Evolutionary conservation across 2,888 invertebrate species (phyloP), one percentile per base, ranked within the genome.

Genomic region (Plutella xylostella): DNA sequence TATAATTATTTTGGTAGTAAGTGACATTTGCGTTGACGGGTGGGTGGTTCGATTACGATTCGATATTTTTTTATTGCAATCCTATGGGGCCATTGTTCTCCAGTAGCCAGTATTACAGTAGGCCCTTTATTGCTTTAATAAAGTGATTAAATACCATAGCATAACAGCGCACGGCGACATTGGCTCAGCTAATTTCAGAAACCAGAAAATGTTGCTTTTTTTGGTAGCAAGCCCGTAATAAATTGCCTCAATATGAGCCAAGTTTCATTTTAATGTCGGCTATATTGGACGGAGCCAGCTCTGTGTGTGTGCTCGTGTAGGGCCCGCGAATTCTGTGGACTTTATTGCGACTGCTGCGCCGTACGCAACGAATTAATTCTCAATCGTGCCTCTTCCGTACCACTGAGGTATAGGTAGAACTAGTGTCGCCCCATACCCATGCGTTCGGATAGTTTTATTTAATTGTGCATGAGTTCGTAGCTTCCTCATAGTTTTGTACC

Each of bases 81-180:
- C 69, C 66, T 61, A 65, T 64, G 63, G 53, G 54, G 43, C 70
- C 66, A 75, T 75, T 75, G 74, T 75, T 70, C 58, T 56, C 54
- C 55, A 53, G 53, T 53, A 39, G 22, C 21, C 18, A 12, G 14
- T 15, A 12, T 31, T 20, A 11, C 39, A 2, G 17, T 43, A 35
- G 55, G 51, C 54, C 56, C 56, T 70, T 73, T 73, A 74, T 68
- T 63, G 71, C 66, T 68, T 73, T 73, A 72, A 66, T 73, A 72
- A 70, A 72, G 73, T 73, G 73, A 74, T 73, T 74, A 72, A 75
- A 73, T 72, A 68, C 61, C 67, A 65, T 64, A 63, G 66, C 67
- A 68, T 65, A 66, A 66, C 64, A 67, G 66, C 63, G 65, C 55
- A 20, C 19, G 15, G 55, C 40, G 58, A 59, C 61, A 61, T 63